Conservation (phyloP, 2,888 invertebrate genomes). For the Exocentrus adspersus region DNA sequence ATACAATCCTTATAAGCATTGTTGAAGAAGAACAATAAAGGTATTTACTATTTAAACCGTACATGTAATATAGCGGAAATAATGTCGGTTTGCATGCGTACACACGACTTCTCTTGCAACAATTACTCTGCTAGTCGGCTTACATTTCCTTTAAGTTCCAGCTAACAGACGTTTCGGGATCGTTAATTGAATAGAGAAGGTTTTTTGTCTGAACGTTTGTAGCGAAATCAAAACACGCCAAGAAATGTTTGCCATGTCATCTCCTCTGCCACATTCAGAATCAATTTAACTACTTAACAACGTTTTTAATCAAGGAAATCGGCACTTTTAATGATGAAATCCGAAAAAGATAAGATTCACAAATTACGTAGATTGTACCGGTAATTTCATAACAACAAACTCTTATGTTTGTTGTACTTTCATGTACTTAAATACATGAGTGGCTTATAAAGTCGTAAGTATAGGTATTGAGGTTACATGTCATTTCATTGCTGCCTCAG, state of each 20-base stretch:
- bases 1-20: slow-evolving; percentile 16
- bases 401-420: too few species aligned
- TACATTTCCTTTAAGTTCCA: slow-evolving; percentile 5
- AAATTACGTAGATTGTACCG: too few species aligned
- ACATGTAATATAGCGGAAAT: slow-evolving; percentile 32
- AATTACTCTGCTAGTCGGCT: slow-evolving; percentile 16
- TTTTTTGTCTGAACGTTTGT: neutral
- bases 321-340: too few species aligned
- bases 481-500: too few species aligned
- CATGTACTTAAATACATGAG: too few species aligned
- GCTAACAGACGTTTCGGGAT: neutral
- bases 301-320: too few species aligned
- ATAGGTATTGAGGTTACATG: too few species aligned
- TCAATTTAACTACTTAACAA: too few species aligned
- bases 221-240: slow-evolving; percentile 2
- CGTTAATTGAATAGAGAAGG: slow-evolving; percentile 13
- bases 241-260: neutral
- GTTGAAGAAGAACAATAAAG: slow-evolving; percentile 28
- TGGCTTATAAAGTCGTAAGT: too few species aligned
- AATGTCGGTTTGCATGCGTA: slow-evolving; percentile 29
- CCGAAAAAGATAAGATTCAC: too few species aligned
- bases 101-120: slow-evolving; percentile 26
- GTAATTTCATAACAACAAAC: too few species aligned
- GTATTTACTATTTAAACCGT: slow-evolving; percentile 26
- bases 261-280: too few species aligned